Evolutionary conservation across 2,888 invertebrate genomes (phyloP).

Genomic region (Atethmia centrago): DNA sequence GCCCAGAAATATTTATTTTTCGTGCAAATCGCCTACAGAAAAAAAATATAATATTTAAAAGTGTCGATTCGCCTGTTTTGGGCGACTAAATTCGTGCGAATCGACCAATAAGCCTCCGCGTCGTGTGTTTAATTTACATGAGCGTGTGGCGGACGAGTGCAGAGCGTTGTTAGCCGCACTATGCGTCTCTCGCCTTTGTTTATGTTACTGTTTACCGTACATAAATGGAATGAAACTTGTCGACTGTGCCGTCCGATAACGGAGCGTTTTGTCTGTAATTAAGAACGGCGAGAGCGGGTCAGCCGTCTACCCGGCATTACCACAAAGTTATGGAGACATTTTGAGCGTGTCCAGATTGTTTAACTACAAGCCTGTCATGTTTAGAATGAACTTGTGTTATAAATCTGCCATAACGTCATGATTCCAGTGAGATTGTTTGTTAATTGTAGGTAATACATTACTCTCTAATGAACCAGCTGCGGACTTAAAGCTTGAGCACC

Average conservation of each 20-base stretch:
- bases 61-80: no score
- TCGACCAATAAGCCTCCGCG: constrained; percentile 57
- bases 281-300: constrained; percentile 84
- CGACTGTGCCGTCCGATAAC: constrained; percentile 81
- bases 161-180: constrained; percentile 75
- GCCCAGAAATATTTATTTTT: no score
- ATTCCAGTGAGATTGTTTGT: constrained; percentile 72
- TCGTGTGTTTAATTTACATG: constrained; percentile 71
- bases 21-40: no score
- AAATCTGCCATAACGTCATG: constrained; percentile 77
- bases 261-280: constrained; percentile 89
- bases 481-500: constrained; percentile 42
- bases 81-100: no score
- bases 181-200: constrained; percentile 77
- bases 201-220: constrained; percentile 83
- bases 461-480: constrained; percentile 65
- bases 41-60: no score
- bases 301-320: constrained; percentile 79
- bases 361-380: constrained; percentile 81
- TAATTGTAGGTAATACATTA: constrained; percentile 72
- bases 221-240: constrained; percentile 85
- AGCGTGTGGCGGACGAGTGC: constrained; percentile 75
- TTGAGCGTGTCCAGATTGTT: constrained; percentile 80
- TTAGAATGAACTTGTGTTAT: constrained; percentile 76
- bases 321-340: constrained; percentile 85